phyloP scores from a whole-genome alignment of 2,888 invertebrate genomes.

The Aquatica leii region DNA sequence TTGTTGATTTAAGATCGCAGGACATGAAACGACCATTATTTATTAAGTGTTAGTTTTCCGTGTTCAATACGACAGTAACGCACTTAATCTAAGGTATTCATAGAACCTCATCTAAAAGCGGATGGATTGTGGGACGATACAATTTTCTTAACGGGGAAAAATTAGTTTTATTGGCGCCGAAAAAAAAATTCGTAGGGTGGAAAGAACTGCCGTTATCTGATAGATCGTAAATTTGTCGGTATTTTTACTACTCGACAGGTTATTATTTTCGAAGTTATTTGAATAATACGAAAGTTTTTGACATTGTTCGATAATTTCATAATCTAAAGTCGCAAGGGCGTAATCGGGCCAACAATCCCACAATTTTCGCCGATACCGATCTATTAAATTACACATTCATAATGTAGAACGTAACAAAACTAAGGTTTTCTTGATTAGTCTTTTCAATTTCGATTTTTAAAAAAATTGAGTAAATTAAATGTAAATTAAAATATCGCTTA shows the following conservation, averaged over 20 bases:
- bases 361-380: slow-evolving; percentile 42
- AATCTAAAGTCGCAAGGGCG: slow-evolving; percentile 35
- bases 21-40: neutral
- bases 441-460: neutral
- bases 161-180: neutral
- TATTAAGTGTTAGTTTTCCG: neutral
- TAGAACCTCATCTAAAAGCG: neutral
- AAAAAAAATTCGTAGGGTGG: neutral
- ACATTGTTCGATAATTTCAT: slow-evolving; percentile 38
- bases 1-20: neutral
- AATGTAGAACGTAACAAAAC: slow-evolving; percentile 38
- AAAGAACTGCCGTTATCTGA: neutral
- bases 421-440: slow-evolving; percentile 25
- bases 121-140: neutral
- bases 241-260: slow-evolving; percentile 32
- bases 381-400: slow-evolving; percentile 46
- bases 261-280: slow-evolving; percentile 37
- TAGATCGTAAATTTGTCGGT: neutral
- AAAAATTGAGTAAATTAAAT: neutral
- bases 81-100: slow-evolving; percentile 1
- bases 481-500: neutral
- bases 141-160: neutral
- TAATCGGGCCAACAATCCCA: slow-evolving; percentile 33
- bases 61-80: neutral
- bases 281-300: slow-evolving; percentile 39